Evolutionary conservation across 2,888 invertebrate genomes (phyloP), one percentile per base, ranked within the genome.

Genomic region (Cactoblastis cactorum): DNA sequence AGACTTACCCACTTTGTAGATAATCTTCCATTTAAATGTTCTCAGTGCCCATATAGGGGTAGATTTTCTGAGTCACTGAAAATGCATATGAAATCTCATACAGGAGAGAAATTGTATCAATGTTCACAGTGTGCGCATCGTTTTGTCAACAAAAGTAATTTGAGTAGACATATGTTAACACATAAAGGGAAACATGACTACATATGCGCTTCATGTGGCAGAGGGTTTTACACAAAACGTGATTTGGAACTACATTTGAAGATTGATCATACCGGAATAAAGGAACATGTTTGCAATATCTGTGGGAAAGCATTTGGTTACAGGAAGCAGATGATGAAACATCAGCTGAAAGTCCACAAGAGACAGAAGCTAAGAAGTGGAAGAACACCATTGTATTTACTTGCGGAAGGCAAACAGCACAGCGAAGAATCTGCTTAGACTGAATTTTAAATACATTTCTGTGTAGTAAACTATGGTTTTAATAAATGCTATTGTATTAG

Each of bases 291-390:
- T 1, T 89, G 88, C 49, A 75, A 74, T 49, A 56, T 77, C 1
- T 89, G 89, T 55, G 80, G 81, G 0, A 87, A 86, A 58, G 78
- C 78, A 0, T 88, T 88, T 74, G 86, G 86, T 1, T 82, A 83
- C 52, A 63, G 83, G 5, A 87, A 83, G 53, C 85, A 84, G 57
- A 77, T 88, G 84, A 84, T 83, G 83, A 86, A 83, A 61, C 89
- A 89, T 63, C 82, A 87, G 50, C 54, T 78, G 0, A 82, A 74
- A 55, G 87, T 87, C 0, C 89, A 89, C 57, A 87, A 89, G 49
- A 69, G 88, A 50, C 74, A 79, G 22, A 89, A 89, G 54, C 52
- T 83, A 1, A 72, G 63, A 50, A 74, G 74, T 57, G 88, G 89
- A 0, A 68, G 81, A 54, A 74, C 73, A 65, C 89, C 89, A 1